Base-by-base conservation (phyloP, 2,113 vertebrate genomes). In the Symphodus melops region DNA sequence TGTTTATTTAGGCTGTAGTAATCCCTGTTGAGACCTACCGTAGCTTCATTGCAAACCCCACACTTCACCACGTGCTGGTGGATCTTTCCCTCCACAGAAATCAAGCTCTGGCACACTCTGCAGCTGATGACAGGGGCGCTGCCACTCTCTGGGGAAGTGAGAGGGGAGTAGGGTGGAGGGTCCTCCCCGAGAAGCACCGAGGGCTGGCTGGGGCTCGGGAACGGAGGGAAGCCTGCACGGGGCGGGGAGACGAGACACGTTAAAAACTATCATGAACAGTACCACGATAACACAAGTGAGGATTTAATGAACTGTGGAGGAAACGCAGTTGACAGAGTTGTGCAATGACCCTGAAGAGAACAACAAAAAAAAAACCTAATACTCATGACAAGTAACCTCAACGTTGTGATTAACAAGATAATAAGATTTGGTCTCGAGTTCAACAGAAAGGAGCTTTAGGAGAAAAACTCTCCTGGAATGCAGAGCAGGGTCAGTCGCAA, bases 51-150 rank as follows among this genome's bases (percentile, higher is more conserved):
- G 92, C 96, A 98, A 83, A 97, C 94, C 1, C 96, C 95, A 74
- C 96, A 97, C 87, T 98, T 97, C 65, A 97, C 96, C 79, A 98
- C 96, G 4, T 98, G 96, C 83, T 98, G 96, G 89, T 98, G 96
- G 93, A 96, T 95, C 93, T 98, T 97, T n/a, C 96, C 96, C 90
- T 98, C 96, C 80, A 97, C 96, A 6, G 96, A 96, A 91, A 98
- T 97, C 83, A 96, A 93, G 70, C 95, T 96, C 91, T 97, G 96
- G 88, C 96, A 98, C 64, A 98, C 96, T 49, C 96, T 91, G 89
- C 96, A 97, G 89, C 90, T 96, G 92, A 97, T 97, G 70, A 96
- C 94, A 5, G 96, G 96, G 16, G 95, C 94, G 21, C 94, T 96
- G 82, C 96, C 96, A 4, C 96, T 97, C 84, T 98, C 96, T 0